Evolutionary conservation across 2,888 invertebrate species (phyloP).

Genomic region (Aspidiotus rigidus): DNA sequence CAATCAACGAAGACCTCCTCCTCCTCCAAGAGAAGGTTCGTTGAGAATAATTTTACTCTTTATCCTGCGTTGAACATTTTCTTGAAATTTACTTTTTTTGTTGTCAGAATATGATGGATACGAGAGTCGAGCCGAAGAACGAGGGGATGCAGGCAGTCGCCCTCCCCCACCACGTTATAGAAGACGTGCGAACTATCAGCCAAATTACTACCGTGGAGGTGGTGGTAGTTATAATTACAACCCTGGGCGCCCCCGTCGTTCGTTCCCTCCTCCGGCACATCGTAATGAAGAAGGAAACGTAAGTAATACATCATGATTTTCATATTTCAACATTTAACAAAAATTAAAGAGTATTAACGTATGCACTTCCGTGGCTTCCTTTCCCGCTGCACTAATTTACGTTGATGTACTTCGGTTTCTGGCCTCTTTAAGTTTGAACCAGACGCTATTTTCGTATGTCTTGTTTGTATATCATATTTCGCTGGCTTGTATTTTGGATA

Average conservation of each 20-base stretch:
- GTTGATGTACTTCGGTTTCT: too few species aligned
- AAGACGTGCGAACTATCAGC: slow-evolving; percentile 19
- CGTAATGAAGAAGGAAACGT: slow-evolving; percentile 31
- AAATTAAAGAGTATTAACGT: too few species aligned
- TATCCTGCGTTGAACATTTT: slow-evolving; percentile 6
- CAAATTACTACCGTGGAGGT: slow-evolving; percentile 26
- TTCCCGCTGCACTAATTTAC: too few species aligned
- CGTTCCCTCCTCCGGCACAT: slow-evolving; percentile 21
- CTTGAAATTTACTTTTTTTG: neutral
- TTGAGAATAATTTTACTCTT: slow-evolving; percentile 12
- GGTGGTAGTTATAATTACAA: slow-evolving; percentile 23
- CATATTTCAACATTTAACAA: too few species aligned
- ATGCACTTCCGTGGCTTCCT: too few species aligned
- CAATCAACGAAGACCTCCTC: slow-evolving; percentile 25
- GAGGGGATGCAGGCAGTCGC: slow-evolving; percentile 28
- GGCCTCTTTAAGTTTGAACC: too few species aligned
- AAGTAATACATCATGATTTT: neutral
- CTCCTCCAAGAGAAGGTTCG: slow-evolving; percentile 33
- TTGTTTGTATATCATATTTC: neutral
- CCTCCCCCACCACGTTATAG: slow-evolving; percentile 16
- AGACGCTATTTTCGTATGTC: too few species aligned
- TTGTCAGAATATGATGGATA: slow-evolving; percentile 26
- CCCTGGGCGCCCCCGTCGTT: slow-evolving; percentile 28
- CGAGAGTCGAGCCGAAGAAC: slow-evolving; percentile 27
- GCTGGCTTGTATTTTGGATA: too few species aligned